These are phyloP conservation scores for Nasua narica DNA, from an alignment of 2,797 vertebrate species.

Conservation along the genomic window DNA sequence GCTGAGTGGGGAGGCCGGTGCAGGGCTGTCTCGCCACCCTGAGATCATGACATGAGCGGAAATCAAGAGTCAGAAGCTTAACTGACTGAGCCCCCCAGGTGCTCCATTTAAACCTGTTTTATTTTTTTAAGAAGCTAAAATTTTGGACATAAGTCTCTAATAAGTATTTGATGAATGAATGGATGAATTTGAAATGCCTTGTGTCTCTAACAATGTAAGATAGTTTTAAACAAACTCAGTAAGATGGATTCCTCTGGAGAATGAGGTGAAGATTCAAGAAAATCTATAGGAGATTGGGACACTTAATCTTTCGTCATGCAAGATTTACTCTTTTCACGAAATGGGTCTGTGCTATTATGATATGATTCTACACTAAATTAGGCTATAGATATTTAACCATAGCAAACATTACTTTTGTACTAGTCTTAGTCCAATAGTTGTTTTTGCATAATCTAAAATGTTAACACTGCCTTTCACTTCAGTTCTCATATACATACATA, in stretches of 20 bases:
- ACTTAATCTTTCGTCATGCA: background rate
- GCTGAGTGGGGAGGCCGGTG: rapidly evolving
- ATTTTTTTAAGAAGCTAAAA: background rate
- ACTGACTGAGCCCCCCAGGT: background rate
- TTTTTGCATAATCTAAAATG: background rate
- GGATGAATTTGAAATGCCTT: background rate
- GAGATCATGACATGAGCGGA: background rate
- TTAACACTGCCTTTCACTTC: background rate
- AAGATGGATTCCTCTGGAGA: background rate
- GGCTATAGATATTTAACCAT: background rate
- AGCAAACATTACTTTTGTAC: background rate
- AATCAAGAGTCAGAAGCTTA: background rate
- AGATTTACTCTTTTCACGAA: background rate
- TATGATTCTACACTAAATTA: background rate
- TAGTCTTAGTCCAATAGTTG: background rate
- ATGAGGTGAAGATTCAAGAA: background rate
- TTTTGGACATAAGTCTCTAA: background rate
- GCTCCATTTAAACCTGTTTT: background rate
- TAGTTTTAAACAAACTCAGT: background rate
- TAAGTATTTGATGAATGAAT: background rate
- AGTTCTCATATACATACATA: background rate
- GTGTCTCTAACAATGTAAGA: background rate
- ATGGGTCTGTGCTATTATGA: background rate
- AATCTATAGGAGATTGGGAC: background rate
- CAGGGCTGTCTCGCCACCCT: background rate